Percentiles rank a stretch among this genome's conserved stretches.
phyloP scores from a whole-genome alignment of 2,113 vertebrate genomes.

The Dendrocopos noguchii region DNA sequence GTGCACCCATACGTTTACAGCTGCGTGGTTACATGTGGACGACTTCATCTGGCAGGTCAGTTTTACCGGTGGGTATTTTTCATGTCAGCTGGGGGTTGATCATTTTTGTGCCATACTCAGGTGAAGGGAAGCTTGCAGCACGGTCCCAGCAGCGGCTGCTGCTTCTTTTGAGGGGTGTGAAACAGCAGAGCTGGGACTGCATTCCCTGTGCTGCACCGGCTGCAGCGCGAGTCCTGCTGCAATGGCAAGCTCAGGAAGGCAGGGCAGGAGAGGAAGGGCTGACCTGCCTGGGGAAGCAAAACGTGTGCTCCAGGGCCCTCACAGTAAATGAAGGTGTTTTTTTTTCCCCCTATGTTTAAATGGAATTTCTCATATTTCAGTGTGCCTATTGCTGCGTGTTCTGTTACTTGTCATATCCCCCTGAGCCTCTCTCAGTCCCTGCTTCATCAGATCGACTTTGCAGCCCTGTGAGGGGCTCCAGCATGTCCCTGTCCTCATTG shows the following conservation, averaged over 20 bases:
- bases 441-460: no score
- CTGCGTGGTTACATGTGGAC: background rate
- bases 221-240: background rate
- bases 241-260: rapidly evolving
- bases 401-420: no score
- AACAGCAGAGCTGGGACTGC: rapidly evolving
- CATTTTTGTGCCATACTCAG: rapidly evolving
- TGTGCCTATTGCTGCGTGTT: no score
- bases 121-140: background rate
- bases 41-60: rapidly evolving
- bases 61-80: rapidly evolving
- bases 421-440: no score
- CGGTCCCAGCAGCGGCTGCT: background rate
- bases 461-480: no score
- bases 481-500: no score
- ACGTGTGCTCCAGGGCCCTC: no score
- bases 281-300: background rate
- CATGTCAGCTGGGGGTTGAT: rapidly evolving
- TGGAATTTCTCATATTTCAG: no score
- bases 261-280: background rate
- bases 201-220: background rate
- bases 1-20: background rate
- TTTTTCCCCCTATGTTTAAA: no score
- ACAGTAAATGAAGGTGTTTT: no score
- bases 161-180: no score